Base-by-base conservation (phyloP, 2,888 invertebrate genomes). In the Ophion costatus region DNA sequence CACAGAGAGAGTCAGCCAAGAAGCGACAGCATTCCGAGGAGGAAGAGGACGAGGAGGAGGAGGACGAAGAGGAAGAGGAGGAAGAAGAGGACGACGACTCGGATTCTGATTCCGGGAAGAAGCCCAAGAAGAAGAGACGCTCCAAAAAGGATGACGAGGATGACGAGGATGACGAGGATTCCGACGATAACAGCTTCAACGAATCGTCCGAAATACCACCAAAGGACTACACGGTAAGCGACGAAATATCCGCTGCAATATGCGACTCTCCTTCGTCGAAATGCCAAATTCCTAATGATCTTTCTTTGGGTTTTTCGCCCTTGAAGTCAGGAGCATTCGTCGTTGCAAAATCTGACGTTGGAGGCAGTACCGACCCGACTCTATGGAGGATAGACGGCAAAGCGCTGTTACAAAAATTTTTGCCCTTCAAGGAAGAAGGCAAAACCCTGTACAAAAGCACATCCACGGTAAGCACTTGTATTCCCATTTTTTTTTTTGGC, bases 371-470 rank as follows among this genome's bases (percentile, higher is more conserved):
- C 83, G 94, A 94, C 82, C 95, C 95, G 63, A 95, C 95, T 42
- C 93, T 96, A 76, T 96, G 96, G 96, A 95, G 95, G 92, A 95
- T 96, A 89, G 95, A 95, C 91, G 95, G 95, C 14, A 95, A 95
- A 87, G 94, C 95, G 56, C 93, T 95, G 85, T 92, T 96, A 74
- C 95, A 95, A 91, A 95, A 95, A 90, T 96, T 94, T 92, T 94
- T 95, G 89, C 94, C 95, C 45, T 94, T 94, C 88, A 93, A 94
- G 89, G 94, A 95, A 86, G 94, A 94, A 86, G 94, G 94, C 51
- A 94, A 94, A 88, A 94, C 94, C 29, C 87, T 94, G 79, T 95
- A 95, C 91, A 94, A 94, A 91, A 95, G 94, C 91, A 95, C 95
- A 88, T 95, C 95, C 45, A 95, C 95, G 86, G 95, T 95, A 91